Base-by-base conservation (phyloP, 2,888 invertebrate genomes). In the Entomobrya multifasciata region DNA sequence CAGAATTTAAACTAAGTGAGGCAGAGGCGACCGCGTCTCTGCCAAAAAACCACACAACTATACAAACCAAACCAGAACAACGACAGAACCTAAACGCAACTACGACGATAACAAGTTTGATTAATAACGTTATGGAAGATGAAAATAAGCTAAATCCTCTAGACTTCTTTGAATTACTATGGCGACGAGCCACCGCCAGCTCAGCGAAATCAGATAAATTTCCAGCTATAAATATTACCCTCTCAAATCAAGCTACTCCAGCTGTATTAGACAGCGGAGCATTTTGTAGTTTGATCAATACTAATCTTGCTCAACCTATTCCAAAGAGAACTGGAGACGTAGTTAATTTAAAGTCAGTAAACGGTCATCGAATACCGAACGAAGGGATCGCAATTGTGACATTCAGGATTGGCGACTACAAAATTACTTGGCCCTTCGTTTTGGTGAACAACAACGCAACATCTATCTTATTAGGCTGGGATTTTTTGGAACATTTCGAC, bases 381-480 rank as follows among this genome's bases (percentile, higher is more conserved):
- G 52, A 52, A n/a, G 52, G 52, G 20, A 1, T 52, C 6, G 52
- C 8, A 2, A 17, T 17, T 2, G 17, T 13, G 1, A 1, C n/a
- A 17, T 17, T 52, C 0, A 52, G 1, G 5, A 17, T 13, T 4
- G 17, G 17, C 52, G 13, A 17, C 2, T 2, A 52, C 1, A 6
- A 1, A 20, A 36, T 57, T 17, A 57, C 22, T 11, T 77, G 20
- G 13, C 76, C 76, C 4, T 41, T 77, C 20, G 36, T 77, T 0
- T 2, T 17, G 8, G 57, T 77, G 0, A 30, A 1, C 15, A 25
- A 55, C n/a, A 17, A 2, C 1, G 0, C 1, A 5, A 13, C 13
- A 2, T 13, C n/a, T 11, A 55, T 77, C 25, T 20, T 77, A 20
- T 15, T 77, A 30, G 76, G 76, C 5, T 77, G n/a, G 15, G 57